Evolutionary conservation across 2,888 invertebrate genomes (phyloP), one percentile per base, ranked within the genome.

Genomic region (Cepaea hortensis): DNA sequence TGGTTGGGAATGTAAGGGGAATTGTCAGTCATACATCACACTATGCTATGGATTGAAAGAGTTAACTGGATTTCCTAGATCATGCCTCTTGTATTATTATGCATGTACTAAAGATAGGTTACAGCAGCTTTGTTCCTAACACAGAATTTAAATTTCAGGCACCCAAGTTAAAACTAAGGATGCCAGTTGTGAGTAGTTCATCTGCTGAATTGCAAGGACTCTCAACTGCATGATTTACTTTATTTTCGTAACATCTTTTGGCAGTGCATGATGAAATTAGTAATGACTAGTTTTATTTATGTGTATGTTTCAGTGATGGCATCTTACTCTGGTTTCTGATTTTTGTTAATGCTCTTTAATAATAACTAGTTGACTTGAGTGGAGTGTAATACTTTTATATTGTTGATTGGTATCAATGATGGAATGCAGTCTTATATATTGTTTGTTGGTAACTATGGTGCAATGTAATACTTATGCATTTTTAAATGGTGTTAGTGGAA

Each of bases 111-210:
- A 55, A 35, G 6, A 55, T 55, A 6, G 11, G 55, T 11, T 11
- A 9, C 55, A 55, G 55, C 35, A 20, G 77, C 9, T 23, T 1
- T 65, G n/a, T 81, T 65, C 35, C 81, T 68, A 6, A 81, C 68
- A 48, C 48, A 70, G n/a, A 81, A 68, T 81, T 81, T 48, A n/a
- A 4, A 65, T 75, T 75, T 61, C 81, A 86, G 86, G 86, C 76
- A 86, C 87, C 18, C 83, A 84, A 50, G 87, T 87, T 70, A 87
- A 87, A 62, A 87, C 87, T 55, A 87, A 87, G 48, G 87, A 87
- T 76, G 87, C 87, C 80, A 87, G 87, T 65, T 87, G 87, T 87
- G 87, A 87, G 87, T 87, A 87, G 62, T 70, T 23, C n/a, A 23
- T 15, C 72, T 72, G 46, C 72, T 23, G 68, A 15, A 46, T 11